These are phyloP conservation scores for Drosophila ficusphila DNA, from an alignment of 1,140 invertebrate genomes.

Conservation along the genomic window DNA sequence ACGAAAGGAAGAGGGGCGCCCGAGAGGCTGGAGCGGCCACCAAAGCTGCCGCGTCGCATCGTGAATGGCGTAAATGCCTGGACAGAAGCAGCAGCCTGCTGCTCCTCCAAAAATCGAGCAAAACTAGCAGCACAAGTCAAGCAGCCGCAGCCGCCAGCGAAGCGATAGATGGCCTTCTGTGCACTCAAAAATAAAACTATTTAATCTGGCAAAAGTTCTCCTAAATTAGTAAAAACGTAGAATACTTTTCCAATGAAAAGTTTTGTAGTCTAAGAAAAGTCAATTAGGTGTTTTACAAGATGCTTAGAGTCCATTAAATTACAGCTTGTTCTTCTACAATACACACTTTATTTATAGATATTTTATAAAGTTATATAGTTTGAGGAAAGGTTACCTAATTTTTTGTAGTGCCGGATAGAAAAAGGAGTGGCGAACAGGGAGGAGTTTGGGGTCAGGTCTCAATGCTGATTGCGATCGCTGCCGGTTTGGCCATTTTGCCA, in stretches of 20 bases:
- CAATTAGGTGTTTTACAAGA: too few species aligned
- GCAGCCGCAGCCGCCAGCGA: conserved; percentile 25
- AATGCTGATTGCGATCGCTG: conserved; percentile 78
- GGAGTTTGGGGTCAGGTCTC: conserved; percentile 43
- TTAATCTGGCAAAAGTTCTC: too few species aligned
- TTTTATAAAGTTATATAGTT: background rate
- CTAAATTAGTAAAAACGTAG: too few species aligned
- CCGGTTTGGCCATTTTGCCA: conserved; percentile 60
- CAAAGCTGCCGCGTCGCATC: conserved; percentile 43
- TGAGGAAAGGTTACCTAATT: background rate
- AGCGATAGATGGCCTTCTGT: conserved; percentile 24
- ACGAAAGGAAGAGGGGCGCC: conserved; percentile 1
- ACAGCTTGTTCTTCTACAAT: too few species aligned
- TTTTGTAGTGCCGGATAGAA: conserved; percentile 23
- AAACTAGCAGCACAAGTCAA: conserved; percentile 48
- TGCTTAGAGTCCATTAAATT: too few species aligned
- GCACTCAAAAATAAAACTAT: background rate
- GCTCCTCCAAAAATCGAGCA: conserved; percentile 10
- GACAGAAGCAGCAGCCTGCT: conserved; percentile 30
- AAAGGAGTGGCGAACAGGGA: conserved; percentile 4
- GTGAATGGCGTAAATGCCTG: conserved; percentile 70
- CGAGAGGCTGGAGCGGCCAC: conserved; percentile 5
- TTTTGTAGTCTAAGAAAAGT: too few species aligned
- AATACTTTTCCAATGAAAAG: too few species aligned
- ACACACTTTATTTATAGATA: too few species aligned